phyloP scores from a whole-genome alignment of 2,888 invertebrate genomes.

The Hirudinaria manillensis region DNA sequence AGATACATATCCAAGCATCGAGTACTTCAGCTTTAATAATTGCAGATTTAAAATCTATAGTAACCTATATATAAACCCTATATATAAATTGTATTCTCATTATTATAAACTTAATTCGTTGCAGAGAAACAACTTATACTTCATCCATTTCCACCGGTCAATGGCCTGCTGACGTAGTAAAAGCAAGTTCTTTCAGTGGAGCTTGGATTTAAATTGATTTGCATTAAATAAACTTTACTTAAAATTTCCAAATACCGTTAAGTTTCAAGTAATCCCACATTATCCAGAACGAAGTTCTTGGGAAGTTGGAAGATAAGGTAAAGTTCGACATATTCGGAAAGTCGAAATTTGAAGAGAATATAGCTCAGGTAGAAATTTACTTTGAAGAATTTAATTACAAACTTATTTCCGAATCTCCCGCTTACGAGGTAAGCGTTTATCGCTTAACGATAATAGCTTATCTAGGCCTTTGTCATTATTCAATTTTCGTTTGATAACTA shows the following conservation, averaged over 20 bases:
- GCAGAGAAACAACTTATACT: constrained; percentile 31
- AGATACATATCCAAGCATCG: no score
- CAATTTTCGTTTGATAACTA: not conserved
- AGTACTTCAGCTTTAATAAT: no score
- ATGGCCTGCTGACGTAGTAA: constrained; percentile 36
- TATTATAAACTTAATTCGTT: no score
- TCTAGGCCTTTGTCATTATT: not conserved
- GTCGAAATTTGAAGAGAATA: constrained; percentile 34
- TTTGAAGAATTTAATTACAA: constrained; percentile 38
- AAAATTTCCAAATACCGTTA: no score
- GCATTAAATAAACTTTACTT: not conserved
- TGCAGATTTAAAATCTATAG: no score
- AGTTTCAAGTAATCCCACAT: not conserved
- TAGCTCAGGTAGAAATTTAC: constrained; percentile 33
- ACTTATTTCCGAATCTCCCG: constrained; percentile 33
- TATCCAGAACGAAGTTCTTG: constrained; percentile 27
- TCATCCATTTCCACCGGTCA: constrained; percentile 34
- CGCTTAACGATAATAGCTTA: not conserved
- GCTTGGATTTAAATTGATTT: not conserved
- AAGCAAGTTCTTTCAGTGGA: constrained; percentile 24
- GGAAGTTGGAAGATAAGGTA: constrained; percentile 25
- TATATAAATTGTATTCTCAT: no score
- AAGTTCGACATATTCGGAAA: constrained; percentile 31
- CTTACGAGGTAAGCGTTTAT: constrained; percentile 30
- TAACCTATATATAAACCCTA: no score